Evolutionary conservation across 2,888 invertebrate species (phyloP), one percentile per base, ranked within the genome.

Genomic region (Dolichopus griseipennis): DNA sequence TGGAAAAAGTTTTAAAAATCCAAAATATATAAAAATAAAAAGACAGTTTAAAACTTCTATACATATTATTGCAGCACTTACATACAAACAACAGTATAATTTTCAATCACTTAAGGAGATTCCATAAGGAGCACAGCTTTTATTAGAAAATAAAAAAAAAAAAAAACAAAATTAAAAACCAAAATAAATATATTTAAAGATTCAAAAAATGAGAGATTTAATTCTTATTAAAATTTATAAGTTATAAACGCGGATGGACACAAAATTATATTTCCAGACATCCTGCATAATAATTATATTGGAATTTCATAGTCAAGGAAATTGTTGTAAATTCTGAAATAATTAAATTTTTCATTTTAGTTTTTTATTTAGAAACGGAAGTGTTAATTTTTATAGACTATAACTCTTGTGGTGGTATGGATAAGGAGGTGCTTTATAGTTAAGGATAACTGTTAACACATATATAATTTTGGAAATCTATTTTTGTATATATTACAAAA

Each of bases 221-320:
- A 52, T 52, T 52, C 52, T 52, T 52, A 52, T 52, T 52, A 52
- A 52, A 52, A 52, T 52, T 52, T 52, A 52, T 52, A 52, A 52
- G 52, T 52, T 52, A 52, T 52, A 52, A 52, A 52, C 52, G 52
- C 52, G 52, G 52, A 52, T 52, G 52, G 52, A 6, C 52, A 52
- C 52, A 52, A n/a, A 37, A 37, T 37, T 37, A 37, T 37, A 52
- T 52, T 52, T 52, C 52, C 52, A 52, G 52, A 52, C 52, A 52
- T 52, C 52, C 52, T 18, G 52, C 9, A 52, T 52, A 52, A 52
- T 52, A 52, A 52, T 52, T 12, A 52, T 52, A 18, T 18, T 12
- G 15, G 52, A 52, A 52, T 52, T 52, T 52, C 52, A 18, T 52
- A 52, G 15, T 15, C 15, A 12, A n/a, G 9, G 37, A 7, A 12